A percentile compares a stretch with the other conserved stretches of the same genome.
These are phyloP conservation scores for Gallinago paraguaiae DNA, from an alignment of 2,113 vertebrate genomes.

Conservation along the genomic window DNA sequence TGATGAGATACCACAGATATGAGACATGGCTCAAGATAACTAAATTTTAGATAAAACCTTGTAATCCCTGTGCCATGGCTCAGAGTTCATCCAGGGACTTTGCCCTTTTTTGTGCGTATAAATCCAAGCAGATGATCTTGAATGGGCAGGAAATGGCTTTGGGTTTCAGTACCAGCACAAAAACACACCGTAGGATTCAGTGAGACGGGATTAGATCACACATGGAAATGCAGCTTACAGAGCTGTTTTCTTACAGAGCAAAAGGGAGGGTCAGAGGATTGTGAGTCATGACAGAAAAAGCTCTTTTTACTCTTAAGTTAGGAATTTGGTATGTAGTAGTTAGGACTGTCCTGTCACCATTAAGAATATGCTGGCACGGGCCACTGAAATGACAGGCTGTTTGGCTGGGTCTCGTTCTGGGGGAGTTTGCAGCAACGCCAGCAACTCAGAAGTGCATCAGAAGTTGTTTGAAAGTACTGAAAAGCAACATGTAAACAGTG, in stretches of 20 bases:
- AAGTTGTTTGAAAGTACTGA: conserved; percentile 3
- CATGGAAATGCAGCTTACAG: not conserved
- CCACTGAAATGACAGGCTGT: not conserved
- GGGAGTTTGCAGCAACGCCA: not conserved
- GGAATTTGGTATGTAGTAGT: not conserved
- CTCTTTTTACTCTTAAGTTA: not conserved
- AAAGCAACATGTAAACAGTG: not conserved
- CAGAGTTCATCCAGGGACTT: not conserved
- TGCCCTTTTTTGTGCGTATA: not conserved
- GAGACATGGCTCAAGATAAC: not conserved
- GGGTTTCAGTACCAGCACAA: not conserved
- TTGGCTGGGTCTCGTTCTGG: conserved; percentile 7
- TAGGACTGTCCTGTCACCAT: not conserved
- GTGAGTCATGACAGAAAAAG: not conserved
- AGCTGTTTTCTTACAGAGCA: not conserved
- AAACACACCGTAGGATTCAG: not conserved
- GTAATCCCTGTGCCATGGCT: not conserved
- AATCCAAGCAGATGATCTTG: not conserved
- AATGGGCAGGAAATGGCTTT: not conserved
- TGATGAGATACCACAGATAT: not conserved
- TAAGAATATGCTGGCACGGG: not conserved
- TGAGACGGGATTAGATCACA: not conserved
- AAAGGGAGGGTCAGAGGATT: not conserved
- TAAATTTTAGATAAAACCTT: not conserved
- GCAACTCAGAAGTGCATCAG: not conserved